A percentile compares a stretch with the other conserved stretches of the same genome.
phyloP scores from a whole-genome alignment of 2,797 vertebrate species.

The Syncerus caffer region DNA sequence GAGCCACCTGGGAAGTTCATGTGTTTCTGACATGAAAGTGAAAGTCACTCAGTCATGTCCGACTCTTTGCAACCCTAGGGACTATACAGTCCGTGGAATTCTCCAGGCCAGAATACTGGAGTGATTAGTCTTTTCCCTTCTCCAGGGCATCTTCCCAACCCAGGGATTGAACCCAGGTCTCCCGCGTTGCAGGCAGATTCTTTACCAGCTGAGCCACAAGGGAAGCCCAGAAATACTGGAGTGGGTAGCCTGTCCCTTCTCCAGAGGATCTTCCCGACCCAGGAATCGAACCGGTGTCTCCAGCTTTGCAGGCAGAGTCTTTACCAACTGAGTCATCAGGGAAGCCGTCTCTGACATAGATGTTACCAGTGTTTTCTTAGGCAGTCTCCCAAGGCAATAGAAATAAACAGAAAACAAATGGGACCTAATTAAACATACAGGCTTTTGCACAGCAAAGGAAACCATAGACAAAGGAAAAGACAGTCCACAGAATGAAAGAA shows the following conservation, averaged over 20 bases:
- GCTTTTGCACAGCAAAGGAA: not conserved
- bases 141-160: not conserved
- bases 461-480: not conserved
- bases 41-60: not conserved
- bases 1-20: not conserved
- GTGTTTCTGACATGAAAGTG: not conserved
- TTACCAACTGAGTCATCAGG: not conserved
- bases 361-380: not conserved
- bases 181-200: not conserved
- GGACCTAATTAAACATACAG: not conserved
- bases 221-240: not conserved
- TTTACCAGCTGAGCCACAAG: not conserved
- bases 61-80: not conserved
- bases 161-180: not conserved
- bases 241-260: not conserved
- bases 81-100: not conserved
- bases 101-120: not conserved
- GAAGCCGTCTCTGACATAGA: not conserved
- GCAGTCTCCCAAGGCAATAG: not conserved
- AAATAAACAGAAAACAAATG: not conserved
- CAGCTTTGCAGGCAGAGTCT: not conserved
- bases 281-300: fast-evolving
- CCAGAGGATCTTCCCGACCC: fast-evolving
- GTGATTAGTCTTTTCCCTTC: not conserved
- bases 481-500: not conserved